Base-by-base conservation (phyloP, 2,113 vertebrate genomes). In the Eclectus roratus region DNA sequence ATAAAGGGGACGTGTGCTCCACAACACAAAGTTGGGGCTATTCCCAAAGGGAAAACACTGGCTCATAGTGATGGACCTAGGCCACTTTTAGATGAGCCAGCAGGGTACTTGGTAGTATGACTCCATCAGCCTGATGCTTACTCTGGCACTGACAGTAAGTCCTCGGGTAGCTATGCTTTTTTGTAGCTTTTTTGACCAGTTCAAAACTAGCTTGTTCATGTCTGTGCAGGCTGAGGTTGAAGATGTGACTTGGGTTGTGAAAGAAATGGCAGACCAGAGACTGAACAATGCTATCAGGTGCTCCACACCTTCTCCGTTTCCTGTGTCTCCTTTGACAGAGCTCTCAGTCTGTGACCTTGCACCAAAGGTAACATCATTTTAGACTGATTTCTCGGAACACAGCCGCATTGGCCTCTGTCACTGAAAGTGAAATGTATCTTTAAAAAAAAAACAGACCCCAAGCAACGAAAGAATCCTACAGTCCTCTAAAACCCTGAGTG, bases 241-340 rank as follows among this genome's bases (percentile, higher is more conserved):
- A 93, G 47, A 65, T 4, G 3, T 66, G 63, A 41, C 53, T 56
- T 77, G 64, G 13, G 5, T 23, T 73, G 69, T 80, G 60, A 80
- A 88, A 56, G n/a, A 80, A 88, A 58, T 21, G n/a, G 11, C 76
- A 86, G 28, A 83, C 5, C n/a, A 50, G 64, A 83, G 74, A 50
- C 35, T 17, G 15, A n/a, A 17, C 46, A 49, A 25, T 0, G 1
- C 13, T 56, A 39, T 41, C 4, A 1, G 5, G 24, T 17, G 3
- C 28, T 80, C 41, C 24, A 20, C 44, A 17, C n/a, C 16, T 10
- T 68, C 65, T 74, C 33, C 18, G 11, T 76, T 56, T 50, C 44
- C 13, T 28, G 16, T 50, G 23, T 60, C 13, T 64, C 27, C 43
- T 70, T 92, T 58, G 13, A 29, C 76, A 52, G 16, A 72, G 33